phyloP scores from a whole-genome alignment of 2,113 vertebrate species.

The Nematolebias whitei region DNA sequence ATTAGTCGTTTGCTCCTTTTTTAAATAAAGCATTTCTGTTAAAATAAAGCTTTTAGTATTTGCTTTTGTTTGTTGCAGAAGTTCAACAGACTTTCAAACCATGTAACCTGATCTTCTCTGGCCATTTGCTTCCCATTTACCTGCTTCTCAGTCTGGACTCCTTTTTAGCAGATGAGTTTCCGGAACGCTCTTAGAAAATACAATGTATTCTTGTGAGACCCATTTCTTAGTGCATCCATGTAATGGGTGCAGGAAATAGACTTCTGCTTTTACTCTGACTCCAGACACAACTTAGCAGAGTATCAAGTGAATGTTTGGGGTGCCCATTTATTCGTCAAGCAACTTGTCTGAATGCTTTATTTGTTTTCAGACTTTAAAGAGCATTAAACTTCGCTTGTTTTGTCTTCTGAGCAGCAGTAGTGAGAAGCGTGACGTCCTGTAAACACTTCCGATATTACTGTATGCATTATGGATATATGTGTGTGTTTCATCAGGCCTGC shows the following conservation, averaged over 20 bases:
- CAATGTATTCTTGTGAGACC: neutral
- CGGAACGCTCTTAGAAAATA: slow-evolving; percentile 35
- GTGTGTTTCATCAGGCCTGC: slow-evolving; percentile 74
- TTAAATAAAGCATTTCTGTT: neutral
- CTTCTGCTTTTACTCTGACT: slow-evolving; percentile 7
- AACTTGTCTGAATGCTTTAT: neutral
- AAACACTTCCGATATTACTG: neutral
- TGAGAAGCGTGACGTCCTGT: neutral
- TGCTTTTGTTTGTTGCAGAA: neutral
- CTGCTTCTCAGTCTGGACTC: neutral
- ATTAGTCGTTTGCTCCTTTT: neutral
- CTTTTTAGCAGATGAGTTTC: slow-evolving; percentile 26
- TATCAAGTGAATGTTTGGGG: neutral
- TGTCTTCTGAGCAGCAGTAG: neutral
- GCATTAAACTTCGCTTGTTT: neutral
- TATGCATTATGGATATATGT: slow-evolving; percentile 36
- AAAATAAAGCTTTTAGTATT: neutral
- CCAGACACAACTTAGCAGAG: slow-evolving; percentile 6
- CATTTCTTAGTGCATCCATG: slow-evolving; percentile 5
- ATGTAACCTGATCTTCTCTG: neutral
- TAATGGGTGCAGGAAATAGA: slow-evolving; percentile 36
- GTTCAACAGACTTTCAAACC: neutral
- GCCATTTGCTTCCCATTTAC: neutral
- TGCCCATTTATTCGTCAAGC: neutral
- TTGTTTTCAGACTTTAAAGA: neutral